Evolutionary conservation across 2,113 vertebrate genomes (phyloP).

Genomic region (Scalopus aquaticus): DNA sequence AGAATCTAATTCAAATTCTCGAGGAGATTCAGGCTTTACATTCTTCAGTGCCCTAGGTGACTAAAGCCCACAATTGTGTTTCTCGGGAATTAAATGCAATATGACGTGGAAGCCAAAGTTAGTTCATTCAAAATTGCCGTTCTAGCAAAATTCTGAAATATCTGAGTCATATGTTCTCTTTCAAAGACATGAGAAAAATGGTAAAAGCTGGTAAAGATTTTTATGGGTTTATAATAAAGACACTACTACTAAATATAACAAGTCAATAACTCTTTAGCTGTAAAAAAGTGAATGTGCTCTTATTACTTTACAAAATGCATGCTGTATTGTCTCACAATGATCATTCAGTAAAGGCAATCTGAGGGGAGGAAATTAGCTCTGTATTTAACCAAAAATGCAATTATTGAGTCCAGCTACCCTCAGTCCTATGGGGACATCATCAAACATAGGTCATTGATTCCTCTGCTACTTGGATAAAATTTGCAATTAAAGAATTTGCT

Average conservation of each 20-base stretch:
- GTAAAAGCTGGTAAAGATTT: not conserved
- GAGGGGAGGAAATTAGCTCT: slow-evolving; percentile 44
- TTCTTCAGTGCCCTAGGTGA: not conserved
- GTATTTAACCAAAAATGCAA: slow-evolving; percentile 15
- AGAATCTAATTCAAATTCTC: no score
- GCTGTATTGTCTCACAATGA: slow-evolving; percentile 46
- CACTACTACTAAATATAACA: slow-evolving; percentile 51
- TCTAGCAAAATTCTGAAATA: not conserved
- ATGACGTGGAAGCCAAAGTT: not conserved
- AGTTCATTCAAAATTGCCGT: not conserved
- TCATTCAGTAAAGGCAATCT: slow-evolving; percentile 31
- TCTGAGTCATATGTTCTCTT: not conserved
- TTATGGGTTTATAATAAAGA: slow-evolving; percentile 57
- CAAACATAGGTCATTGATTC: not conserved
- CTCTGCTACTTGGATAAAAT: slow-evolving; percentile 25
- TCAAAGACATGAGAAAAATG: not conserved
- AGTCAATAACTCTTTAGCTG: slow-evolving; percentile 43
- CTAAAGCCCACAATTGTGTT: not conserved
- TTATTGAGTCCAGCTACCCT: not conserved
- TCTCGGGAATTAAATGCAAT: not conserved
- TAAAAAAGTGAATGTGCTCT: slow-evolving; percentile 55
- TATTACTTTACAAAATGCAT: slow-evolving; percentile 67
- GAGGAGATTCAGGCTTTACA: not conserved
- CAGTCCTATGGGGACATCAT: slow-evolving; percentile 44
- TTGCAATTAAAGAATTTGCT: slow-evolving; percentile 57